Conservation (phyloP, 2,113 vertebrate genomes). For the Nothobranchius kuhntae region DNA sequence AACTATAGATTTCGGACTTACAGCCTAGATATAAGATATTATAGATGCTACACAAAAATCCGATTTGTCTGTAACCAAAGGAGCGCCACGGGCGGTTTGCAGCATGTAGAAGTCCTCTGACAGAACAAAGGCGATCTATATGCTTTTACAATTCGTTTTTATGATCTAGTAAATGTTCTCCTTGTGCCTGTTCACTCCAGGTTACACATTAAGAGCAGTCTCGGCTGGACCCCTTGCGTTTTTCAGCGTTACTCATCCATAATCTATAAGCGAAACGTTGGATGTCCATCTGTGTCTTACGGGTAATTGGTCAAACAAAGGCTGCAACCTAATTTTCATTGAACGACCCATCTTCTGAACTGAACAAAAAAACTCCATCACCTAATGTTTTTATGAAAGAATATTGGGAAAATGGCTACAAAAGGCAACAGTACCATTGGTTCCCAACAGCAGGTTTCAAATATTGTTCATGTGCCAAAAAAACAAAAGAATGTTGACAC, state of each 20-base stretch:
- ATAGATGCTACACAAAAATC: too few species aligned
- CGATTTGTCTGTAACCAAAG: too few species aligned
- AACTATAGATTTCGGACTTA: too few species aligned
- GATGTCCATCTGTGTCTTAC: background rate
- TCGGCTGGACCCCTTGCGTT: background rate
- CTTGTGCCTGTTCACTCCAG: background rate
- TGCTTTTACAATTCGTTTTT: background rate
- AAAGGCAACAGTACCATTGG: too few species aligned
- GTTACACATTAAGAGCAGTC: background rate
- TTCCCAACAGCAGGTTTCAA: too few species aligned
- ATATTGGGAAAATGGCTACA: too few species aligned
- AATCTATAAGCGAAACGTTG: background rate
- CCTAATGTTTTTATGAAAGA: background rate
- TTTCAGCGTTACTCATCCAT: background rate
- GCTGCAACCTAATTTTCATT: background rate
- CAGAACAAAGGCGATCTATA: background rate
- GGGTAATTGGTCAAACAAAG: background rate
- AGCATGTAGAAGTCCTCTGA: background rate
- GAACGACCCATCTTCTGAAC: background rate
- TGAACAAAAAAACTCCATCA: background rate
- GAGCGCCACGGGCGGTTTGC: background rate
- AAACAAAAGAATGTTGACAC: too few species aligned
- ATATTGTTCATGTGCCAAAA: too few species aligned
- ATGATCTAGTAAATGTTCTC: conserved; percentile 1
- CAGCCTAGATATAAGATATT: too few species aligned